Evolutionary conservation across 2,113 vertebrate species (phyloP), one percentile per base, ranked within the genome.

Genomic region (Podarcis raffonei): DNA sequence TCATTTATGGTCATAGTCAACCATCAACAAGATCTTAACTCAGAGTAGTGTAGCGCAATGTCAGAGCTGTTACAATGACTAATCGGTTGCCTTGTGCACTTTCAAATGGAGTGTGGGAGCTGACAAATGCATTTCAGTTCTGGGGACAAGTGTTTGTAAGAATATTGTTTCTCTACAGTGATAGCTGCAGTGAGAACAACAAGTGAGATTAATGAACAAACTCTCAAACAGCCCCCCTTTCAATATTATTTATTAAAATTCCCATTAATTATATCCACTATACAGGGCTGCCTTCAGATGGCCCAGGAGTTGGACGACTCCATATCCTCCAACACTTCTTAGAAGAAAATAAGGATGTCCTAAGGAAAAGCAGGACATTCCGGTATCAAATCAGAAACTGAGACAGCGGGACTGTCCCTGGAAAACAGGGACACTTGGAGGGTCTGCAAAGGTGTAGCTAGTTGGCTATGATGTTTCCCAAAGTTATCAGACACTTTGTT

Each of bases 31-130:
- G 5, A 83, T 23, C 76, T 59, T 0, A 12, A 0, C 66, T 48
- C 42, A 0, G 3, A 0, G 0, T 7, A 0, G 57, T 77, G 30
- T 75, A 6, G 4, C 1, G 57, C 2, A 25, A 11, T 0, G 0
- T 0, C 0, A 74, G 42, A 69, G 25, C 0, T 74, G 6, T 0
- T 4, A n/a, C 6, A n/a, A 74, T 22, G 37, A 35, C 20, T 35
- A 62, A 8, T 35, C 4, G 53, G 69, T 48, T 90, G 68, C 53
- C 11, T 76, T 74, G 75, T 92, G 86, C 90, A 6, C 81, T 89
- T 89, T 89, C 11, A 1, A 48, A 9, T 16, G 16, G 20, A 91
- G 42, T 87, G 74, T 87, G 90, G 39, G 84, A 91, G 87, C 42
- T 59, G 0, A 0, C 23, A 8, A 35, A 22, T 20, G 27, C 68